Percentiles rank a stretch among this genome's conserved stretches.
These are phyloP conservation scores for Misgurnus anguillicaudatus DNA, from an alignment of 2,113 vertebrate genomes.

Conservation along the genomic window DNA sequence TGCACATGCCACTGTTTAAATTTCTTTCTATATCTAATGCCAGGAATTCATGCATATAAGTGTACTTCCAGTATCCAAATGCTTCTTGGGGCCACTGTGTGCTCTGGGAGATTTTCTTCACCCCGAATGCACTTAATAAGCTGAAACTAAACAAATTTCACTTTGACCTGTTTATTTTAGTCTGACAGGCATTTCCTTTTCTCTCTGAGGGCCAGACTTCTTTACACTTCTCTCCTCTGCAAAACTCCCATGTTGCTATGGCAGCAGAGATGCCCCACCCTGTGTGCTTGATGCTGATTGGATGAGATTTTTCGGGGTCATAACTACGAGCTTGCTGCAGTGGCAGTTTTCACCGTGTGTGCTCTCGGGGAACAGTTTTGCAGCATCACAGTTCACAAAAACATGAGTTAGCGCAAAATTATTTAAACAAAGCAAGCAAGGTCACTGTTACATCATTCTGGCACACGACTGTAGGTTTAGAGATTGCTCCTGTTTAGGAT, in stretches of 20 bases:
- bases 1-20: no score
- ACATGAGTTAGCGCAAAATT: neutral
- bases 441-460: neutral
- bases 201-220: neutral
- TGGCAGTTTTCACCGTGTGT: neutral
- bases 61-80: neutral
- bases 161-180: conserved; percentile 60
- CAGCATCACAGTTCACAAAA: neutral
- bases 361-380: neutral
- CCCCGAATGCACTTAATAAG: neutral
- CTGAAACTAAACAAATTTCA: conserved; percentile 23
- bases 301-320: conserved; percentile 34
- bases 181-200: conserved; percentile 56
- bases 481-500: neutral
- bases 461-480: neutral
- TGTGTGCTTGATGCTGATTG: conserved; percentile 51
- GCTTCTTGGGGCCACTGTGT: neutral
- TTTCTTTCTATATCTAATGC: neutral
- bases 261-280: conserved; percentile 44
- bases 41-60: neutral
- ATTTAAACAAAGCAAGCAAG: conserved; percentile 3
- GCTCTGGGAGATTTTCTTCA: neutral
- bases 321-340: neutral
- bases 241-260: conserved; percentile 44
- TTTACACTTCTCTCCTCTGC: conserved; percentile 38